These are phyloP conservation scores for Orientallactaga bullata DNA, from an alignment of 2,113 vertebrate genomes.

Conservation along the genomic window DNA sequence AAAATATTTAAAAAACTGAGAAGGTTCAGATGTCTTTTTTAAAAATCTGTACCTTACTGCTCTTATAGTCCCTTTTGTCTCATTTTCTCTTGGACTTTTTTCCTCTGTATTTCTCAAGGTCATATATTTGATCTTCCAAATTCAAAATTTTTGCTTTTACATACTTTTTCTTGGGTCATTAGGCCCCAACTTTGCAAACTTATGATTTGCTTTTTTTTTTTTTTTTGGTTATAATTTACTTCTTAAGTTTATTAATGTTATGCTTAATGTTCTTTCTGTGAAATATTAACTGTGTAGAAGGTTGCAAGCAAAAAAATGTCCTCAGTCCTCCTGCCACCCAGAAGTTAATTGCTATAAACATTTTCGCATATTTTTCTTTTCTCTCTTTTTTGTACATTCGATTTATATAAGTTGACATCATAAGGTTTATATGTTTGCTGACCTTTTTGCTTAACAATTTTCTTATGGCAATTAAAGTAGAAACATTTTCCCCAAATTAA, in stretches of 20 bases:
- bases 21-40: background rate
- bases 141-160: background rate
- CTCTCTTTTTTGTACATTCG: background rate
- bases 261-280: background rate
- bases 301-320: slow-evolving; percentile 30
- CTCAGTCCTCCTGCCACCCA: slow-evolving; percentile 20
- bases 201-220: too few species aligned
- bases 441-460: background rate
- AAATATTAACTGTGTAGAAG: slow-evolving; percentile 31
- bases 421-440: slow-evolving; percentile 40
- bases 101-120: background rate
- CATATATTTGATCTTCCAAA: too few species aligned
- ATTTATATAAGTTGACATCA: slow-evolving; percentile 38
- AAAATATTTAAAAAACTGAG: background rate
- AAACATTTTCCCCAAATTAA: background rate
- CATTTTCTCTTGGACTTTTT: background rate
- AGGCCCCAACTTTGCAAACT: background rate
- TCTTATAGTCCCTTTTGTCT: too few species aligned
- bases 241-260: slow-evolving; percentile 35
- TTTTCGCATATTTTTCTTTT: slow-evolving; percentile 23
- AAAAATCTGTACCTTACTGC: too few species aligned
- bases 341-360: slow-evolving; percentile 62
- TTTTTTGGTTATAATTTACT: background rate
- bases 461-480: background rate
- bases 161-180: slow-evolving; percentile 2